A percentile compares a stretch with the other conserved stretches of the same genome.
phyloP scores from a whole-genome alignment of 2,113 vertebrate genomes.

The Phodopus roborovskii region DNA sequence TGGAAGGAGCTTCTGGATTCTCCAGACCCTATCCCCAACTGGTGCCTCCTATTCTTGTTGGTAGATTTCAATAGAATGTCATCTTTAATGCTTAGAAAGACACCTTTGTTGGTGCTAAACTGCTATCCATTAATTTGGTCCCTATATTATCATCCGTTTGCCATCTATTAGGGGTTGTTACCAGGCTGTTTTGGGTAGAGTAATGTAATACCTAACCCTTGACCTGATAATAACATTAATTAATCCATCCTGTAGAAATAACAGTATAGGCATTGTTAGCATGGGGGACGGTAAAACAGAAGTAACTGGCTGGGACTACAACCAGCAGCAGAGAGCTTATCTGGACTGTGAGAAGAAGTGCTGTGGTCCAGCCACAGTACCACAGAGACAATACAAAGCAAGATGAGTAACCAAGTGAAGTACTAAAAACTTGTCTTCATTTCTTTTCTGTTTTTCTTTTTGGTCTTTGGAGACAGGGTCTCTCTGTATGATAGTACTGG shows the following conservation, averaged over 20 bases:
- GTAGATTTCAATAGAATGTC: not conserved
- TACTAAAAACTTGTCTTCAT: not conserved
- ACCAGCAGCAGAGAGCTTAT: not conserved
- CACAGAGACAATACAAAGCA: not conserved
- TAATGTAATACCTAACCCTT: not conserved
- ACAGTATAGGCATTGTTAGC: not conserved
- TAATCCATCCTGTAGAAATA: not conserved
- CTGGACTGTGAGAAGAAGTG: not conserved
- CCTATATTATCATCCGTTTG: not conserved
- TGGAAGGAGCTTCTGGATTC: not conserved
- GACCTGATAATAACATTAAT: not conserved
- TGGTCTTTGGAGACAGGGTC: not conserved
- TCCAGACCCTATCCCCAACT: not conserved
- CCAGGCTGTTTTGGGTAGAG: not conserved
- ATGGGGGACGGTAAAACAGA: not conserved
- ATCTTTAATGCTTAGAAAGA: not conserved
- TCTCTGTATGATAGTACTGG: not conserved
- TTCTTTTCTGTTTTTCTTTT: not conserved
- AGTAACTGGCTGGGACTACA: not conserved
- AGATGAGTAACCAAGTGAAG: not conserved
- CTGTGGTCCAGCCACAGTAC: not conserved
- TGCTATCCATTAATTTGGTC: not conserved
- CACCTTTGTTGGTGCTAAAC: not conserved
- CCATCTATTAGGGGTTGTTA: not conserved
- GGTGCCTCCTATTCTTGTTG: not conserved